Evolutionary conservation across 2,888 invertebrate species (phyloP).

Genomic region (Cantharis rufa): DNA sequence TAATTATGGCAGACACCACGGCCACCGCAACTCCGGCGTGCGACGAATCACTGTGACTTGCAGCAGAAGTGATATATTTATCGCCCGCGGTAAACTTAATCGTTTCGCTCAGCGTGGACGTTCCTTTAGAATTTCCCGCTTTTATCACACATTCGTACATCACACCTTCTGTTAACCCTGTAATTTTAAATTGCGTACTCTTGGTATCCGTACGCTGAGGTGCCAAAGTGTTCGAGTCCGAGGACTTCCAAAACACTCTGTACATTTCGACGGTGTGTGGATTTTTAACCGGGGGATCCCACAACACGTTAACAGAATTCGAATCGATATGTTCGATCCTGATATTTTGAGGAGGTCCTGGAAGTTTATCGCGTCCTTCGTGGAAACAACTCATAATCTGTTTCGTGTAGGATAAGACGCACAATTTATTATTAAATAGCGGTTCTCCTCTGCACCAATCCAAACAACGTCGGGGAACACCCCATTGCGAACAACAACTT

Average conservation of each 20-base stretch:
- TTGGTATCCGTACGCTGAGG: constrained; percentile 73
- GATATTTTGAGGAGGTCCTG: constrained; percentile 78
- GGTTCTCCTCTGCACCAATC: constrained; percentile 84
- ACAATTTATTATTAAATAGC: constrained; percentile 66
- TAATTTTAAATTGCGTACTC: constrained; percentile 70
- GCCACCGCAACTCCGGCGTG: constrained; percentile 68
- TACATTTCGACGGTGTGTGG: constrained; percentile 82
- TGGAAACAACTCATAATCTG: constrained; percentile 81
- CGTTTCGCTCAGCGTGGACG: constrained; percentile 75
- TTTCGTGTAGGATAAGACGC: constrained; percentile 74
- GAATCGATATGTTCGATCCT: constrained; percentile 62
- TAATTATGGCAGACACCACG: constrained; percentile 64
- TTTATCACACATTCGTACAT: constrained; percentile 82
- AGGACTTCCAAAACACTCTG: constrained; percentile 78
- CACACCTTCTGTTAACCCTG: constrained; percentile 72
- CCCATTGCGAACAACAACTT: constrained; percentile 78
- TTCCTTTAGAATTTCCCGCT: constrained; percentile 77
- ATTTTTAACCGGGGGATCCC: constrained; percentile 83
- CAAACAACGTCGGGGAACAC: constrained; percentile 79
- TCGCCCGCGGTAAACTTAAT: constrained; percentile 76
- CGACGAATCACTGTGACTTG: constrained; percentile 60
- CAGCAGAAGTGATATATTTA: constrained; percentile 72
- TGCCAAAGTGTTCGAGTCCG: constrained; percentile 61
- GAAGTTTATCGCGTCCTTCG: constrained; percentile 74
- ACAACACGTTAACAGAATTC: constrained; percentile 64